A percentile compares a stretch with the other conserved stretches of the same genome.
phyloP scores from a whole-genome alignment of 2,113 vertebrate species.

The Alces alces region DNA sequence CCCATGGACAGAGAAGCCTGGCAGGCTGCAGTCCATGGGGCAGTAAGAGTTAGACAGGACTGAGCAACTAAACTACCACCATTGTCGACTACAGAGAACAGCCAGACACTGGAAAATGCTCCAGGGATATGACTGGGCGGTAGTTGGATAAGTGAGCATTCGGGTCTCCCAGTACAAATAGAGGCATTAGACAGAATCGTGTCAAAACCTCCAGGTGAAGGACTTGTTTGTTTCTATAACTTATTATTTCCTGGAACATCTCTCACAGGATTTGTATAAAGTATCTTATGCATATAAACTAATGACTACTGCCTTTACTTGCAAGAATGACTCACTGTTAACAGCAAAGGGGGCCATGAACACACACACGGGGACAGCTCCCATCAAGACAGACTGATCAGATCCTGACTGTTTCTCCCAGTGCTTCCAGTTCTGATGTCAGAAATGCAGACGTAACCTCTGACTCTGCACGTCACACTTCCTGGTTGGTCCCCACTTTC shows the following conservation, averaged over 20 bases:
- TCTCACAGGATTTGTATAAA: not conserved
- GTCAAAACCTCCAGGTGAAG: not conserved
- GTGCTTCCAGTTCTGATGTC: not conserved
- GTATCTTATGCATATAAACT: not conserved
- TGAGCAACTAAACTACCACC: not conserved
- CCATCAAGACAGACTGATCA: not conserved
- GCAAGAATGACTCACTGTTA: not conserved
- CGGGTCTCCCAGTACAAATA: too few relatives aligned
- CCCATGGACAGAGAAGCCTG: not conserved
- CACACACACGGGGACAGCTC: not conserved
- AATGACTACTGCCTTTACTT: not conserved
- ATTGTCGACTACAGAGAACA: rapidly evolving
- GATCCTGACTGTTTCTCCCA: not conserved
- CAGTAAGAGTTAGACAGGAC: not conserved
- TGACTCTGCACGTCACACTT: not conserved
- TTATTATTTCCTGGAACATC: not conserved
- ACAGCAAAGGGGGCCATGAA: not conserved
- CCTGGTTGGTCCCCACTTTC: not conserved
- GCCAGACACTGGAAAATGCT: too few relatives aligned
- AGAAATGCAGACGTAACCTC: not conserved
- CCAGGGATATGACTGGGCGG: not conserved
- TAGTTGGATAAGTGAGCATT: not conserved
- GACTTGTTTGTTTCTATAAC: not conserved
- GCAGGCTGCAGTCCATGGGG: not conserved
- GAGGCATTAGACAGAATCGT: not conserved